Conservation (phyloP, 1,140 invertebrate genomes). For the Drosophila obscura region DNA sequence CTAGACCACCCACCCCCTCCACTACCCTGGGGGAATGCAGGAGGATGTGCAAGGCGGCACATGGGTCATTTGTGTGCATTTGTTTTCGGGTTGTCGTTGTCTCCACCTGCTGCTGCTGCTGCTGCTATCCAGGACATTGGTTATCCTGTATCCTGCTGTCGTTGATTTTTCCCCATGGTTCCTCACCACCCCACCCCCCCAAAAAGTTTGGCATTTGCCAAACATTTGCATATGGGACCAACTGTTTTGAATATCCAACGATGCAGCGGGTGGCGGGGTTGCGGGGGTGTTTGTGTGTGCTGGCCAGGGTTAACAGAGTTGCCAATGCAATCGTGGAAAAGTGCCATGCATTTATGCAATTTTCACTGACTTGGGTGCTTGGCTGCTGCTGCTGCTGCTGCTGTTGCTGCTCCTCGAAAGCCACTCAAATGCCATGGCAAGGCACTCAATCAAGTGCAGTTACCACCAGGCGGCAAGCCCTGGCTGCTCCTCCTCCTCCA, state of each 20-base stretch:
- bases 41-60: slow-evolving; percentile 39
- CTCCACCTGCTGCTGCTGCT: slow-evolving; percentile 15
- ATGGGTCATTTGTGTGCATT: slow-evolving; percentile 78
- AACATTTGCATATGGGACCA: slow-evolving; percentile 73
- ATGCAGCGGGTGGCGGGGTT: no score
- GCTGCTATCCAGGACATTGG: slow-evolving; percentile 31
- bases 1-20: slow-evolving; percentile 47
- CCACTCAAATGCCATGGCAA: slow-evolving; percentile 78
- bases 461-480: not conserved
- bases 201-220: slow-evolving; percentile 52
- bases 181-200: slow-evolving; percentile 3
- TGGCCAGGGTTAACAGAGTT: slow-evolving; percentile 45
- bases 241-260: slow-evolving; percentile 74
- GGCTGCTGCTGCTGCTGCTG: slow-evolving; percentile 33
- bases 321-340: slow-evolving; percentile 72
- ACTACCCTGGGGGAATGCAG: slow-evolving; percentile 39
- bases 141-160: slow-evolving; percentile 39
- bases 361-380: slow-evolving; percentile 64
- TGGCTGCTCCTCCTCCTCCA: not conserved
- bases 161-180: slow-evolving; percentile 41
- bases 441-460: slow-evolving; percentile 78
- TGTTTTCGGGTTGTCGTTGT: slow-evolving; percentile 57
- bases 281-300: slow-evolving; percentile 26
- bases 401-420: slow-evolving; percentile 50
- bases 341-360: slow-evolving; percentile 81